Evolutionary conservation across 1,140 invertebrate genomes (phyloP).

Genomic region (Cherax destructor): DNA sequence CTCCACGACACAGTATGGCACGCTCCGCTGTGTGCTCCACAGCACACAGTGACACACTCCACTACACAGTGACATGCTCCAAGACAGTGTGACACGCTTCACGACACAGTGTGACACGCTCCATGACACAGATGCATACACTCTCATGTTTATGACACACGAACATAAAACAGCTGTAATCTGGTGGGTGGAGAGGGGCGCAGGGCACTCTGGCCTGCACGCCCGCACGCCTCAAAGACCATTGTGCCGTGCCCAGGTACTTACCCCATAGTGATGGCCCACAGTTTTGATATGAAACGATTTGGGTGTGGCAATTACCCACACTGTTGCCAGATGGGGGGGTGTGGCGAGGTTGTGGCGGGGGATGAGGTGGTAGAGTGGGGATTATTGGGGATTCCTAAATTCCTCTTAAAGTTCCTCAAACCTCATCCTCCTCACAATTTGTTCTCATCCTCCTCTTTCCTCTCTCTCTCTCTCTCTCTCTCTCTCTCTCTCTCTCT

Average conservation of each 20-base stretch:
- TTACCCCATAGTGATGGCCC: slow-evolving; percentile 4
- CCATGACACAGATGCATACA: slow-evolving; percentile 40
- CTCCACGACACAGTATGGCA: slow-evolving; percentile 21
- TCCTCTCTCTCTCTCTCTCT: background rate
- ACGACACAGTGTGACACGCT: slow-evolving; percentile 35
- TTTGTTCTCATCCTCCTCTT: too few species aligned
- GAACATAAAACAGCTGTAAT: slow-evolving; percentile 19
- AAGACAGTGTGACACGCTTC: slow-evolving; percentile 13
- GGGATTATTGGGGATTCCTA: too few species aligned
- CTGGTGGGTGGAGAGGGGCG: too few species aligned
- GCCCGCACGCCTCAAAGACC: background rate
- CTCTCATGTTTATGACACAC: slow-evolving; percentile 39
- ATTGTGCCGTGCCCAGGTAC: background rate
- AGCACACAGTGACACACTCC: background rate
- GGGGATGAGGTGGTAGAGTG: background rate
- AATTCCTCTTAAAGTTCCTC: too few species aligned
- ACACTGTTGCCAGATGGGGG: slow-evolving; percentile 17
- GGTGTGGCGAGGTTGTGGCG: background rate
- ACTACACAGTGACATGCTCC: slow-evolving; percentile 20
- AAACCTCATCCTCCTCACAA: too few species aligned
- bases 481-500: too few species aligned
- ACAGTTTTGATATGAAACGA: slow-evolving; percentile 53
- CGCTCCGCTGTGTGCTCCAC: background rate
- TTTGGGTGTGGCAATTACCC: slow-evolving; percentile 49
- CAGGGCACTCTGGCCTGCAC: background rate